phyloP scores from a whole-genome alignment of 2,797 vertebrate species.

The Streptopelia turtur region DNA sequence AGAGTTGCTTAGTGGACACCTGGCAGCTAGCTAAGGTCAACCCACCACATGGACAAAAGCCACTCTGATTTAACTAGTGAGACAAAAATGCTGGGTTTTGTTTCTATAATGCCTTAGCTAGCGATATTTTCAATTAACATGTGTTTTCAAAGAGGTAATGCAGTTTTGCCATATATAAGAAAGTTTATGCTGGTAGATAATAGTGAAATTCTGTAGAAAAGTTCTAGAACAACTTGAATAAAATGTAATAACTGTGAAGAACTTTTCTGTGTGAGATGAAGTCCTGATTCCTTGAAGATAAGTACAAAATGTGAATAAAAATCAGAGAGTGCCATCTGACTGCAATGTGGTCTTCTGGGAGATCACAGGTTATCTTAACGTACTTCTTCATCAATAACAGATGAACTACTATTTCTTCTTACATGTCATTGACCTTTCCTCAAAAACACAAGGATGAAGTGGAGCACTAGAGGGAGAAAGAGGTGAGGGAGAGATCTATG shows the following conservation, averaged over 20 bases:
- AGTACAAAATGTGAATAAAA: constrained; percentile 56
- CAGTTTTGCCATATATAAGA: neutral
- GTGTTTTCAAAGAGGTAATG: neutral
- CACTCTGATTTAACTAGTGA: neutral
- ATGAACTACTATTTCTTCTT: constrained; percentile 71
- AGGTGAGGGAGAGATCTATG: neutral
- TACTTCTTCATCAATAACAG: constrained; percentile 70
- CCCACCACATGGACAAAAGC: neutral
- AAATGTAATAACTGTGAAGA: constrained; percentile 17
- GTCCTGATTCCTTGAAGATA: constrained; percentile 29
- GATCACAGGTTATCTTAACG: constrained; percentile 52
- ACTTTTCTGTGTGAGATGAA: constrained; percentile 22
- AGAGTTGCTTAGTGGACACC: neutral
- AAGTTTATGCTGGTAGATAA: neutral
- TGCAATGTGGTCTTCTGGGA: constrained; percentile 32
- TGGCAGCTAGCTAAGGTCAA: neutral
- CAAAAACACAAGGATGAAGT: constrained; percentile 47
- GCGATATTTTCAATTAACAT: neutral
- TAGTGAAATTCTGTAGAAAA: neutral
- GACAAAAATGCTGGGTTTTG: neutral
- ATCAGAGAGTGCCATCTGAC: constrained; percentile 52
- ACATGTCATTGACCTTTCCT: constrained; percentile 52
- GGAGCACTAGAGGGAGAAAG: neutral
- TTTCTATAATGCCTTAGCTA: neutral
- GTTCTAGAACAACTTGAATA: neutral